Evolutionary conservation across 2,797 vertebrate species (phyloP).

Genomic region (Pangasius djambal): DNA sequence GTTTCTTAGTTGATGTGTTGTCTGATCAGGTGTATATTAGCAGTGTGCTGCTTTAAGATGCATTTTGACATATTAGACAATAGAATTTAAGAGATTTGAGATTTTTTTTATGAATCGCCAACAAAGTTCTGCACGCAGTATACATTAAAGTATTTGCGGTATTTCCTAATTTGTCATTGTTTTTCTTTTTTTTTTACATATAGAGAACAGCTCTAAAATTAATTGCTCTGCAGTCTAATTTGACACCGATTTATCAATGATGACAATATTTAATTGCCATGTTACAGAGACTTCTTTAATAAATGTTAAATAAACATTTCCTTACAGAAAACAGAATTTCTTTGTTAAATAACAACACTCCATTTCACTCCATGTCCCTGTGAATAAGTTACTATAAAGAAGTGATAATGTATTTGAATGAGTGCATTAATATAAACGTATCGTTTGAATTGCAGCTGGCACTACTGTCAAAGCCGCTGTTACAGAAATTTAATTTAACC

Average conservation of each 20-base stretch:
- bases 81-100: neutral
- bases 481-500: neutral
- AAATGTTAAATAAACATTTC: neutral
- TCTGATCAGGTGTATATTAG: neutral
- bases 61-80: neutral
- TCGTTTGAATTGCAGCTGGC: neutral
- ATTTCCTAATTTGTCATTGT: neutral
- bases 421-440: neutral
- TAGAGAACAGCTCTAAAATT: neutral
- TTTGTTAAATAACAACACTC: neutral
- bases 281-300: neutral
- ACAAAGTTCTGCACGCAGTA: neutral
- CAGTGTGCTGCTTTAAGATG: no score
- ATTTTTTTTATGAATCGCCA: neutral
- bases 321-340: neutral
- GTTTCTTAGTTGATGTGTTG: neutral
- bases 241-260: neutral
- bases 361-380: neutral
- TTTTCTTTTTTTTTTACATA: neutral
- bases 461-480: neutral
- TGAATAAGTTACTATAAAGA: neutral
- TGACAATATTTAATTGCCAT: neutral
- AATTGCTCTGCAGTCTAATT: neutral
- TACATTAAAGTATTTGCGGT: neutral
- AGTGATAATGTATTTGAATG: neutral